phyloP scores from a whole-genome alignment of 2,113 vertebrate species.

The Pterocles burchelli region DNA sequence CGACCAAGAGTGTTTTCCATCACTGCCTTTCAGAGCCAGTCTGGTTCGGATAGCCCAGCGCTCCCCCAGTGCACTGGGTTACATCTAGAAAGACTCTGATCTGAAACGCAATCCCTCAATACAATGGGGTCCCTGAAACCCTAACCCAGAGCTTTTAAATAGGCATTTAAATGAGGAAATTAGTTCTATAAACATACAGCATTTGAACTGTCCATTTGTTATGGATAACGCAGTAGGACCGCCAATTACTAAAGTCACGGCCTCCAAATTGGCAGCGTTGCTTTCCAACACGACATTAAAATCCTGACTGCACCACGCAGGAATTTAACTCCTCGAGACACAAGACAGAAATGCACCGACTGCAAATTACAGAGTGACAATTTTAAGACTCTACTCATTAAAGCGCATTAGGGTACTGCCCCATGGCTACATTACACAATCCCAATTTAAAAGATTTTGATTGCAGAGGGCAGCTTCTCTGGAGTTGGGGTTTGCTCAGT shows the following conservation, averaged over 20 bases:
- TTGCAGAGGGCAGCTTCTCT: neutral
- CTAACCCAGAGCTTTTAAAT: neutral
- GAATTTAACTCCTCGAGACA: conserved; percentile 50
- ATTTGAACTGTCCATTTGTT: neutral
- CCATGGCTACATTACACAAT: neutral
- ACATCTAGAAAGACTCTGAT: neutral
- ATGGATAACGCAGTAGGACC: neutral
- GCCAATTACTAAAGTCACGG: neutral
- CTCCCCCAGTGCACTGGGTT: neutral
- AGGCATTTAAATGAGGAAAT: conserved; percentile 10
- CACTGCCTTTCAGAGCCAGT: neutral
- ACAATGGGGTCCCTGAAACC: neutral
- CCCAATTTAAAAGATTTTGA: neutral
- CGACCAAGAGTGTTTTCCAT: neutral
- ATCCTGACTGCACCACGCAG: neutral
- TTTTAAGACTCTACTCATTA: neutral
- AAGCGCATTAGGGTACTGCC: neutral
- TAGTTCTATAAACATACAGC: neutral
- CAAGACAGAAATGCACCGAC: neutral
- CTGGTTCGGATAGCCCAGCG: fast-evolving
- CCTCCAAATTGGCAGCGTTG: neutral
- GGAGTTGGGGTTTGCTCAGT: neutral
- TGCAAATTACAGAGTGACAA: neutral
- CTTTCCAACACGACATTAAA: neutral
- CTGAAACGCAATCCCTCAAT: neutral